Percentiles rank a stretch among this genome's conserved stretches.
Evolutionary conservation across 1,140 invertebrate species (phyloP).

Genomic region (Papilio aristodemus): DNA sequence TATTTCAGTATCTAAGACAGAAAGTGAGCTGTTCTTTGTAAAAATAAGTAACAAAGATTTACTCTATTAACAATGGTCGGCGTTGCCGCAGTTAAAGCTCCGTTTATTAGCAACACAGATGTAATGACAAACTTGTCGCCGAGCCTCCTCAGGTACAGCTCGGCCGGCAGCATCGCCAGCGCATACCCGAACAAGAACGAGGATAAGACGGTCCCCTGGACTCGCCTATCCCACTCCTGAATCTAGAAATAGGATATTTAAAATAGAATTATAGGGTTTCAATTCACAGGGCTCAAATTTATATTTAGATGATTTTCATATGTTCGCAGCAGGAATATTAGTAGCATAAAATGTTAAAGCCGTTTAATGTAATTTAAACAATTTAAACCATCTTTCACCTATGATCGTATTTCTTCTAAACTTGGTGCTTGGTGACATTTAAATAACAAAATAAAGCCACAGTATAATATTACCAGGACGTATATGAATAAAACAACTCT

Average conservation of each 20-base stretch:
- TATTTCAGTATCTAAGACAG: too few relatives aligned
- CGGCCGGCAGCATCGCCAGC: slow-evolving; percentile 52
- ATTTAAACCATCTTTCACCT: too few relatives aligned
- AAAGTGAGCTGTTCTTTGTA: too few relatives aligned
- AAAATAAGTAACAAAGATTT: background rate
- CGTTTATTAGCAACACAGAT: slow-evolving; percentile 55
- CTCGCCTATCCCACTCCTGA: slow-evolving; percentile 57
- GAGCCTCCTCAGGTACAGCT: slow-evolving; percentile 50
- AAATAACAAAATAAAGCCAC: too few relatives aligned
- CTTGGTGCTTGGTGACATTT: too few relatives aligned
- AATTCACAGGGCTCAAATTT: background rate
- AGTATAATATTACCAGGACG: too few relatives aligned
- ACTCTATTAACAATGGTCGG: slow-evolving; percentile 69
- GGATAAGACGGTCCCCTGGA: slow-evolving; percentile 59
- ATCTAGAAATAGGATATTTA: slow-evolving; percentile 48
- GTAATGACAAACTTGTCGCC: slow-evolving; percentile 57
- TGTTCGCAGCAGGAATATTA: too few relatives aligned
- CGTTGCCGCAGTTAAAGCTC: slow-evolving; percentile 54
- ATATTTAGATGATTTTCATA: too few relatives aligned
- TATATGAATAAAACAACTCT: background rate
- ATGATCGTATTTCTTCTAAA: too few relatives aligned
- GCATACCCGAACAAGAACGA: slow-evolving; percentile 67
- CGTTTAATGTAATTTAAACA: too few relatives aligned
- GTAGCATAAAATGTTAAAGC: too few relatives aligned
- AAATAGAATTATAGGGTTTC: background rate